Evolutionary conservation across 1,140 invertebrate genomes (phyloP).

Genomic region (Phortica variegata): DNA sequence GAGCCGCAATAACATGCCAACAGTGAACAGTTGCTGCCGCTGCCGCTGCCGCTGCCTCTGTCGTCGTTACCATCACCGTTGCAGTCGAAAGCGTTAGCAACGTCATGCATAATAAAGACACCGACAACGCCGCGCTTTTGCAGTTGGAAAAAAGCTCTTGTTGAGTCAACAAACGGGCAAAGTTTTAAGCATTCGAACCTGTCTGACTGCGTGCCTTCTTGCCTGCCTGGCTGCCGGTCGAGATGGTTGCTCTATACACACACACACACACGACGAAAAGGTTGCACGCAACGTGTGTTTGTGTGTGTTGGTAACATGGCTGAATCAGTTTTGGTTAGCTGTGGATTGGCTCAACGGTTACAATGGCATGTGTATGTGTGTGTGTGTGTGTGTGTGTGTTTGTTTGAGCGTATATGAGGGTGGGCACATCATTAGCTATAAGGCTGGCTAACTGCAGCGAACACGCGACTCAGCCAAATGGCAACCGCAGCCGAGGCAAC

Average conservation of each 20-base stretch:
- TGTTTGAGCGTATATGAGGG: too few species aligned
- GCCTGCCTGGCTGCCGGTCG: conserved; percentile 34
- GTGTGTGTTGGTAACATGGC: conserved; percentile 5
- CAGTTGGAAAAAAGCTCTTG: too few species aligned
- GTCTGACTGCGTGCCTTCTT: conserved; percentile 39
- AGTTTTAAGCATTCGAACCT: conserved; percentile 31
- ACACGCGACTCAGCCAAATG: too few species aligned
- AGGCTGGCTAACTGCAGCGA: too few species aligned
- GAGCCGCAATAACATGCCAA: conserved; percentile 45
- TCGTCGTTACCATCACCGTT: conserved; percentile 50
- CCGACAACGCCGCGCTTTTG: too few species aligned
- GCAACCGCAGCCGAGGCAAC: too few species aligned
- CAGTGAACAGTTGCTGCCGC: conserved; percentile 7
- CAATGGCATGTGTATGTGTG: conserved; percentile 2
- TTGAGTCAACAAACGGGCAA: conserved; percentile 6
- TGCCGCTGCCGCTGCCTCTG: conserved; percentile 13
- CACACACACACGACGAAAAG: too few species aligned
- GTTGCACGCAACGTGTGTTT: too few species aligned
- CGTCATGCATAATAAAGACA: too few species aligned
- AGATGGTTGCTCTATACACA: conserved; percentile 27
- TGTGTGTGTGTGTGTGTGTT: background rate
- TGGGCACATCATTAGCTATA: conserved; percentile 1
- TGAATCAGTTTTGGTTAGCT: conserved; percentile 11
- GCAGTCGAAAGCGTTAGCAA: too few species aligned
- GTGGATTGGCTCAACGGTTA: conserved; percentile 18